Base-by-base conservation (phyloP, 2,888 invertebrate species). In the Cantharis rustica region DNA sequence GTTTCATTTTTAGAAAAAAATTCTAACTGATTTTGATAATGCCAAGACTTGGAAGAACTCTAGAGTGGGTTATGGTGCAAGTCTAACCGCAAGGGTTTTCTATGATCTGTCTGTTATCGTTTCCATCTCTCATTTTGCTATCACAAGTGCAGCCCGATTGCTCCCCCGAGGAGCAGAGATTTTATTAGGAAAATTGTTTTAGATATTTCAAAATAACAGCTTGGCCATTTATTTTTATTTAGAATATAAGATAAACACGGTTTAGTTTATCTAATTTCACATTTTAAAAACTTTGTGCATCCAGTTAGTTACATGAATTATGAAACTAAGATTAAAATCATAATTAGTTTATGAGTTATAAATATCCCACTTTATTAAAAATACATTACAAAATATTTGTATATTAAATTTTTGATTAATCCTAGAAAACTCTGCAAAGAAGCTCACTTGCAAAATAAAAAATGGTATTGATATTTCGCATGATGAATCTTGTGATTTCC, bases 81-180 rank as follows among this genome's bases (percentile, higher is more conserved):
- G 81, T 78, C 80, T 72, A 77, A 78, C 80, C 84, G 81, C 84
- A 61, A 71, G 83, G 81, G 84, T 77, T 79, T 82, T 80, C 83
- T 66, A 83, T 84, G 26, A 16, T 68, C 23, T 85, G 83, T 82
- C 82, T 80, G 81, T 83, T 83, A 84, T 84, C 83, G 81, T 74
- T 80, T 80, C 81, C 82, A 84, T 84, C 82, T 82, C 83, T 84
- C 84, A 85, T 85, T 83, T 83, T 80, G 81, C 81, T 82, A 83
- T 84, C 83, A 82, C 81, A 82, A 81, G 79, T 75, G 80, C 80
- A 81, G 77, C 78, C 79, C 79, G 79, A 81, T 82, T 77, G 79
- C 80, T 80, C 82, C 80, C 81, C 47, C 72, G 83, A 83, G 79
- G 68, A 78, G 66, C 75, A 75, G 79, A 78, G 82, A 83, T 83